These are phyloP conservation scores for Dasysyrphus albostriatus DNA, from an alignment of 2,888 invertebrate species.

Conservation along the genomic window DNA sequence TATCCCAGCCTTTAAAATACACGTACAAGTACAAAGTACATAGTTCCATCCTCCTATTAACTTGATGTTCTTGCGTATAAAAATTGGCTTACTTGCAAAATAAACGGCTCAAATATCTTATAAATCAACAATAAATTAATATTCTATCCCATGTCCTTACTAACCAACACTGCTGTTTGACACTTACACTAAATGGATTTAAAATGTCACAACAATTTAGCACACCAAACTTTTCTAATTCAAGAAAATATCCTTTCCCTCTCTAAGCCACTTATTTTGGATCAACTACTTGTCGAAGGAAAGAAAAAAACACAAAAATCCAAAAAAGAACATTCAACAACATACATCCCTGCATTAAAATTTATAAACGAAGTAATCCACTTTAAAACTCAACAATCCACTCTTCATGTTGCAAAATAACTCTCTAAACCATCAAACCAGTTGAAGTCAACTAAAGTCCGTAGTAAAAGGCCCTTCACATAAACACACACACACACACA, in stretches of 20 bases:
- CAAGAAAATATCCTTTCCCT: slow-evolving; percentile 8
- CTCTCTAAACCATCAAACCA: slow-evolving; percentile 26
- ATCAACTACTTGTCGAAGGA: slow-evolving; percentile 14
- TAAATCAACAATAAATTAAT: neutral
- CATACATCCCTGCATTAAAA: slow-evolving; percentile 49
- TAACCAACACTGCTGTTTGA: neutral
- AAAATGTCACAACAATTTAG: slow-evolving; percentile 22
- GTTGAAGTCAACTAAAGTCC: slow-evolving; percentile 51
- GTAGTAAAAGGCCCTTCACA: slow-evolving; percentile 37
- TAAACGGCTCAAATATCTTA: too few species aligned
- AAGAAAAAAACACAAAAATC: neutral
- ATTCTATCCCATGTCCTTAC: neutral
- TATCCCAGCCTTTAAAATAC: too few species aligned
- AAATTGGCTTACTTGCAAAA: too few species aligned
- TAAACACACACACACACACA: too few species aligned
- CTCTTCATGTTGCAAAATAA: slow-evolving; percentile 57
- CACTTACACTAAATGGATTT: neutral
- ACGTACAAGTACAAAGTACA: too few species aligned
- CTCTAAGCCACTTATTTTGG: slow-evolving; percentile 30
- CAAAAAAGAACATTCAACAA: slow-evolving; percentile 43
- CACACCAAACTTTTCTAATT: slow-evolving; percentile 10
- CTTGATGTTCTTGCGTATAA: too few species aligned
- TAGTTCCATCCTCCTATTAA: too few species aligned
- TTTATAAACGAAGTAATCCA: slow-evolving; percentile 70
- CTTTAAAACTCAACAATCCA: slow-evolving; percentile 70